Evolutionary conservation across 2,888 invertebrate species (phyloP).

Genomic region (Octodonta nipae): DNA sequence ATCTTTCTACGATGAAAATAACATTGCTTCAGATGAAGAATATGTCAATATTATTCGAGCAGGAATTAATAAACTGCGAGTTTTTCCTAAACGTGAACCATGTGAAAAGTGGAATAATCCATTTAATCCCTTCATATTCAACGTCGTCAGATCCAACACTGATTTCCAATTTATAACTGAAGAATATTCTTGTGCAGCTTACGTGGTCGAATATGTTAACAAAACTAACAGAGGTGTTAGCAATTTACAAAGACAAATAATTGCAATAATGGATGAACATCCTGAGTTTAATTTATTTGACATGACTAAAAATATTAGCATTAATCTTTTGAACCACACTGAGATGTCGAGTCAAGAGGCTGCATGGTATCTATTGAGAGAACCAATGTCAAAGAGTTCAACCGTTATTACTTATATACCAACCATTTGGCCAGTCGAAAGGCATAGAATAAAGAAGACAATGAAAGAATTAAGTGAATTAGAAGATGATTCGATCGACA

Average conservation of each 20-base stretch:
- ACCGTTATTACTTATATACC: constrained; percentile 25
- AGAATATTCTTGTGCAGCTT: constrained; percentile 32
- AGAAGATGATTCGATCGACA: constrained; percentile 27
- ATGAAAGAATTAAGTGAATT: constrained; percentile 23
- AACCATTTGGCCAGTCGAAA: constrained; percentile 30
- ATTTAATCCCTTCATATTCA: constrained; percentile 30
- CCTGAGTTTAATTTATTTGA: constrained; percentile 24
- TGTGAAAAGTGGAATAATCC: constrained; percentile 30
- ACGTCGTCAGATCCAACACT: constrained; percentile 26
- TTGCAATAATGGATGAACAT: constrained; percentile 24
- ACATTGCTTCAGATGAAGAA: constrained; percentile 18
- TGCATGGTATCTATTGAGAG: constrained; percentile 34
- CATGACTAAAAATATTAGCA: constrained; percentile 8
- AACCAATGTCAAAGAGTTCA: constrained; percentile 31
- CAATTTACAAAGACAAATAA: constrained; percentile 25
- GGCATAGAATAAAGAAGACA: constrained; percentile 26
- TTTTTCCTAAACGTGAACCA: constrained; percentile 25
- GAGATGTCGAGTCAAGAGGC: constrained; percentile 33
- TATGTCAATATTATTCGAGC: constrained; percentile 18
- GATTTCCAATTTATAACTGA: constrained; percentile 31
- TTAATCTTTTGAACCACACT: constrained; percentile 24
- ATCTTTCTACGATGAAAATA: constrained; percentile 8
- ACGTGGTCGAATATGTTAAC: constrained; percentile 33
- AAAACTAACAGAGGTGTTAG: constrained; percentile 29
- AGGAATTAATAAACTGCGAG: constrained; percentile 21